Evolutionary conservation across 2,797 vertebrate genomes (phyloP).

Genomic region (Cyclura pinguis): DNA sequence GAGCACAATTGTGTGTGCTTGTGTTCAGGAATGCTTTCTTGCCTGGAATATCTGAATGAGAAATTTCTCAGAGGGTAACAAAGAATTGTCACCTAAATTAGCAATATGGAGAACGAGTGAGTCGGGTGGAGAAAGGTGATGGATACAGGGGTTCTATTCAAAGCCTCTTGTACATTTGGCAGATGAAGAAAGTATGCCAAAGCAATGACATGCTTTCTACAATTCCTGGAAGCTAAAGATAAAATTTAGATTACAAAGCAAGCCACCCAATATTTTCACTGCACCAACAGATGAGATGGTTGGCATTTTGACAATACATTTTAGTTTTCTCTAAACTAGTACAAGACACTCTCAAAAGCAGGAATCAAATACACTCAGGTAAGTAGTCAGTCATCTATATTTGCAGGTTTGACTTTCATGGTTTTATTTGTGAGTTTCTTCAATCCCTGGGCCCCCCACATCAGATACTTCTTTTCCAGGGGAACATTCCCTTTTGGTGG

Average conservation of each 20-base stretch:
- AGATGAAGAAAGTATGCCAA: background rate
- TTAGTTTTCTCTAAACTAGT: fast-evolving
- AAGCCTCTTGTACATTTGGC: slow-evolving; percentile 3
- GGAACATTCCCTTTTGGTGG: too few species aligned
- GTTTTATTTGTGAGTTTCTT: too few species aligned
- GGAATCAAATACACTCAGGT: background rate
- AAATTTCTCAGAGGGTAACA: background rate
- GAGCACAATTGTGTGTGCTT: background rate
- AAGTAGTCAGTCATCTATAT: background rate
- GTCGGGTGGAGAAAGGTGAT: background rate
- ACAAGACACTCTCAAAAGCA: background rate
- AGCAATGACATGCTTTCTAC: slow-evolving; percentile 17
- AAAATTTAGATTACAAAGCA: slow-evolving; percentile 11
- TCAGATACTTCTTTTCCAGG: too few species aligned
- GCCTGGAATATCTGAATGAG: background rate
- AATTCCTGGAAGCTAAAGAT: slow-evolving; percentile 9
- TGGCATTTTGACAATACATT: background rate
- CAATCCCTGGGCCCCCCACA: too few species aligned
- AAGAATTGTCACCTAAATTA: background rate
- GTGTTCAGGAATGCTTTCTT: background rate
- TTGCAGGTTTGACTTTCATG: too few species aligned
- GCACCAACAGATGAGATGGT: fast-evolving
- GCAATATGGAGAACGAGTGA: background rate
- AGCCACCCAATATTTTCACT: background rate
- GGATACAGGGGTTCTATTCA: background rate